Evolutionary conservation across 2,797 vertebrate genomes (phyloP).

Genomic region (Neopelma chrysocephalum): DNA sequence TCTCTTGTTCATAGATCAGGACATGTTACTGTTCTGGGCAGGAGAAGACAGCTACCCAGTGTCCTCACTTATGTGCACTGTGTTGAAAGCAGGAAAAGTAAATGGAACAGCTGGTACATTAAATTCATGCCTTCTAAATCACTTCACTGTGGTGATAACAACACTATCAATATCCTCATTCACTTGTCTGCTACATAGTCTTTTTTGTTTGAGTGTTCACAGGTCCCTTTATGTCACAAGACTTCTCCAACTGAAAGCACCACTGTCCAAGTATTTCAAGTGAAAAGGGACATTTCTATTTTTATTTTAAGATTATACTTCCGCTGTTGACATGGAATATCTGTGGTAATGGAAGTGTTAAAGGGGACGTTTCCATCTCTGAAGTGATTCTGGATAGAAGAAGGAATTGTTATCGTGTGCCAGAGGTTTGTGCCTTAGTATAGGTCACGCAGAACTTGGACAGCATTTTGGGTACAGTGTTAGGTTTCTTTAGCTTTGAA

Average conservation of each 20-base stretch:
- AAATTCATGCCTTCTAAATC: slow-evolving; percentile 68
- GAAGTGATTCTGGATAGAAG: slow-evolving; percentile 1
- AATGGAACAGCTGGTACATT: slow-evolving; percentile 63
- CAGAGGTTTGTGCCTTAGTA: not conserved
- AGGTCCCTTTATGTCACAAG: slow-evolving; percentile 43
- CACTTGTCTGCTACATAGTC: slow-evolving; percentile 49
- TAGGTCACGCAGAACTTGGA: not conserved
- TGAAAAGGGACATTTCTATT: slow-evolving; percentile 25
- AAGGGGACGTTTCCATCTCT: not conserved
- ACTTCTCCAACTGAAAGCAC: slow-evolving; percentile 40
- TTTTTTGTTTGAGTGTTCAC: slow-evolving; percentile 47
- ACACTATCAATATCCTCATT: slow-evolving; percentile 68
- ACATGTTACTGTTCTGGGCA: not conserved
- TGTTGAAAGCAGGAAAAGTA: slow-evolving; percentile 42
- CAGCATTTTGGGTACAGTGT: not conserved
- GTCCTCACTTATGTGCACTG: slow-evolving; percentile 11
- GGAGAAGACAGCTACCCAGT: slow-evolving; percentile 43
- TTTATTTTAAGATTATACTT: slow-evolving; percentile 58
- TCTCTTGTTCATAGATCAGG: not conserved
- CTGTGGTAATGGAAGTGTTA: slow-evolving; percentile 16
- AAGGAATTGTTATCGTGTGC: not conserved
- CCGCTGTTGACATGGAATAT: slow-evolving; percentile 39
- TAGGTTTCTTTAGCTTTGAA: not conserved
- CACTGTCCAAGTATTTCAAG: slow-evolving; percentile 31
- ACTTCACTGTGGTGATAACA: slow-evolving; percentile 62